Percentiles rank a stretch among this genome's conserved stretches.
phyloP scores from a whole-genome alignment of 2,797 vertebrate species.

The Oryzias sinensis region DNA sequence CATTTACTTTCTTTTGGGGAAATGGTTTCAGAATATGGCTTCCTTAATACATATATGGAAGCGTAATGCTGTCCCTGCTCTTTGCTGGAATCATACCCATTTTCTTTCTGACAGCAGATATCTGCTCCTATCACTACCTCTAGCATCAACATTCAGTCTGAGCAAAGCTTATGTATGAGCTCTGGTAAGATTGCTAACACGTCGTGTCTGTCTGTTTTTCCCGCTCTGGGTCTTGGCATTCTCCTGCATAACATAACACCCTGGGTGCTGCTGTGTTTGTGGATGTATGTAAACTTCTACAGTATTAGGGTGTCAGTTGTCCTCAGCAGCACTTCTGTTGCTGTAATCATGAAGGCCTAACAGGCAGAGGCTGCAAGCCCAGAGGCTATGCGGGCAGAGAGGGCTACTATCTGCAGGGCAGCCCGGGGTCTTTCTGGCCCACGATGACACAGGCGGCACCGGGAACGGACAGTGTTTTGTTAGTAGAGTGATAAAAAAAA shows the following conservation, averaged over 20 bases:
- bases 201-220: constrained; percentile 57
- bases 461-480: constrained; percentile 24
- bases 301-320: constrained; percentile 55
- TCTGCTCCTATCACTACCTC: constrained; percentile 47
- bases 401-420: constrained; percentile 62
- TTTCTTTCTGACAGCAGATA: constrained; percentile 38
- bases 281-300: constrained; percentile 18
- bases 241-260: constrained; percentile 53
- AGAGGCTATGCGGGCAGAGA: constrained; percentile 65
- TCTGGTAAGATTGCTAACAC: constrained; percentile 48
- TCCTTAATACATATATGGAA: constrained; percentile 36
- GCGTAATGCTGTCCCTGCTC: constrained; percentile 14
- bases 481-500: constrained; percentile 4
- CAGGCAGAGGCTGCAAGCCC: constrained; percentile 60
- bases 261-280: constrained; percentile 26
- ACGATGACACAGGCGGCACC: constrained; percentile 63
- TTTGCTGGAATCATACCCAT: constrained; percentile 38
- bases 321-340: constrained; percentile 42
- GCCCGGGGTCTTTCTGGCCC: constrained; percentile 57
- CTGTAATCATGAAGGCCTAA: constrained; percentile 65
- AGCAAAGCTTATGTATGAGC: constrained; percentile 52
- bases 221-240: constrained; percentile 61
- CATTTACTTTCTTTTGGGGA: constrained; percentile 21
- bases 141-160: constrained; percentile 39
- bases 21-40: constrained; percentile 25